These are phyloP conservation scores for Drosophila incognita DNA, from an alignment of 2,888 invertebrate genomes.

Conservation along the genomic window DNA sequence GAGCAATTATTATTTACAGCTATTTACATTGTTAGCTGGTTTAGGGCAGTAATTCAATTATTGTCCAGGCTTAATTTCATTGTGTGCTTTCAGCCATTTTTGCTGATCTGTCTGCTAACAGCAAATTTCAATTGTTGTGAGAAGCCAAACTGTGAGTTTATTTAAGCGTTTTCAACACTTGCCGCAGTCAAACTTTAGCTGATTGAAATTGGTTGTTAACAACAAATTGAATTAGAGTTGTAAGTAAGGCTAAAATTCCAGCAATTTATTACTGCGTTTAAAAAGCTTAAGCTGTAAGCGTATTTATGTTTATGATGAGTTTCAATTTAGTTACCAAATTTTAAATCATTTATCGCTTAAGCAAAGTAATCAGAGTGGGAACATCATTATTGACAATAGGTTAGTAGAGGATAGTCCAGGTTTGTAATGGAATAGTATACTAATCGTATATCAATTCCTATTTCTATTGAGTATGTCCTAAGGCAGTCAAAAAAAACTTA, in stretches of 20 bases:
- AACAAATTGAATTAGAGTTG: neutral
- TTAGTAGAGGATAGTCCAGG: rapidly evolving
- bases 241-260: rapidly evolving
- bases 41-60: neutral
- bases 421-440: too few relatives aligned
- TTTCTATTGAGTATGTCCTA: neutral
- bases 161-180: neutral
- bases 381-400: too few relatives aligned
- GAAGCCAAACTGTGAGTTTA: neutral
- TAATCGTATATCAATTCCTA: neutral
- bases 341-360: neutral
- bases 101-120: neutral
- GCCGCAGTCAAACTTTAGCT: neutral
- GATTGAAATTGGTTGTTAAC: neutral
- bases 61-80: neutral
- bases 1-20: neutral
- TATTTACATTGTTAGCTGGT: neutral
- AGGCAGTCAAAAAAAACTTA: too few relatives aligned
- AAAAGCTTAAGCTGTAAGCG: too few relatives aligned
- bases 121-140: neutral
- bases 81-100: neutral
- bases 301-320: neutral
- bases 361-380: neutral
- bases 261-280: neutral
- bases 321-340: neutral